Evolutionary conservation across 2,888 invertebrate genomes (phyloP), one percentile per base, ranked within the genome.

Genomic region (Cataglyphis albicans): DNA sequence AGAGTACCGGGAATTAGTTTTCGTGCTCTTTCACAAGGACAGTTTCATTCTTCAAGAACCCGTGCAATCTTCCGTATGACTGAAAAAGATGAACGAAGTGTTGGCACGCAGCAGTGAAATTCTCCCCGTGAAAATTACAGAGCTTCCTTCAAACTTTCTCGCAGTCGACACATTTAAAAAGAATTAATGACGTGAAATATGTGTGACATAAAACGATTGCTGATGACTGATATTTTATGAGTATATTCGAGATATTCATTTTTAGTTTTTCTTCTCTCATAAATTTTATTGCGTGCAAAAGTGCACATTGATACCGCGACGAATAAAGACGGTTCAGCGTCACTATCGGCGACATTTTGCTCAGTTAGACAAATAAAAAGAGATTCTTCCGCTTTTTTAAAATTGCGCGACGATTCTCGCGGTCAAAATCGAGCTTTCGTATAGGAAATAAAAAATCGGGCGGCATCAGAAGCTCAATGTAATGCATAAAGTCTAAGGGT

Each of bases 311-410:
- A 32, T 41, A 18, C 29, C 29, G 7, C 52, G 64, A n/a, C 29
- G 64, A 74, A 67, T 75, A 84, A 81, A 84, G 65, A 81, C 59
- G 67, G 67, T 61, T 15, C 18, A 32, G 15, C 25, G 38, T 38
- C 52, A n/a, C 44, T 82, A 88, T 84, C 64, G 52, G 80, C 35
- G 61, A 75, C 68, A 76, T 86, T 83, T 76, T 75, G 44, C 65
- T 63, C 61, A 48, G 32, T 68, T 76, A 70, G 41, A 48, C 73
- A 18, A 41, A 21, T 65, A 74, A 76, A 52, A 73, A 84, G 82
- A 85, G 74, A 15, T 61, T 85, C 5, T 55, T 55, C 29, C 55
- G n/a, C 67, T 55, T 76, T 18, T 44, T n/a, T 25, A n/a, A 29
- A 55, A 55, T 55, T 29, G 38, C 38, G 18, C 38, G 67, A 67